Percentiles rank a stretch among this genome's conserved stretches.
Evolutionary conservation across 2,797 vertebrate genomes (phyloP).

Genomic region (Chelon labrosus): DNA sequence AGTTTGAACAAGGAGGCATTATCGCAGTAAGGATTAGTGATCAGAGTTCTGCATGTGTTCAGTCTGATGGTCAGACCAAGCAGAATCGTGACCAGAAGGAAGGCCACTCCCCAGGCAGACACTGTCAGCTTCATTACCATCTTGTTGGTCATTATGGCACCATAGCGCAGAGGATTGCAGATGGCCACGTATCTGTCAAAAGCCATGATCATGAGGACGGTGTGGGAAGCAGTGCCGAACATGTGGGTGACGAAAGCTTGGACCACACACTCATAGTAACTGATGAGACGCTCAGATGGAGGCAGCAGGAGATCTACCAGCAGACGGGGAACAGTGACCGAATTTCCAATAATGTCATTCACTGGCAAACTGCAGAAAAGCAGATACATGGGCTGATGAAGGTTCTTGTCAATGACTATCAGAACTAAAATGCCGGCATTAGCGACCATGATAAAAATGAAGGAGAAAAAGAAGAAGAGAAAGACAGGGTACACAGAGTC

Average conservation of each 20-base stretch:
- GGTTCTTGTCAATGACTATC: slow-evolving; percentile 55
- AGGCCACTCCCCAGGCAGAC: slow-evolving; percentile 28
- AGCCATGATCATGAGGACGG: slow-evolving; percentile 86
- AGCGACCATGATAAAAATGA: slow-evolving; percentile 2
- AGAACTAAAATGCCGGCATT: slow-evolving; percentile 58
- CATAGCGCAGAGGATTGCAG: slow-evolving; percentile 83
- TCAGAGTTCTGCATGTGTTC: slow-evolving; percentile 56
- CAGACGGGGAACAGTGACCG: slow-evolving; percentile 76
- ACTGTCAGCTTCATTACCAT: slow-evolving; percentile 60
- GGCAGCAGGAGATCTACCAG: slow-evolving; percentile 79
- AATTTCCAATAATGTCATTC: slow-evolving; percentile 80
- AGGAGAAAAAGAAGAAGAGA: slow-evolving; percentile 2
- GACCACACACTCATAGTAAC: slow-evolving; percentile 80
- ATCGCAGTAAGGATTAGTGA: slow-evolving; percentile 67
- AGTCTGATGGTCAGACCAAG: slow-evolving; percentile 53
- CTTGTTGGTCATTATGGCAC: slow-evolving; percentile 67
- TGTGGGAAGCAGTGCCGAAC: slow-evolving; percentile 80
- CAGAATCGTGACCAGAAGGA: slow-evolving; percentile 32
- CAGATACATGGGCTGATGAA: slow-evolving; percentile 87
- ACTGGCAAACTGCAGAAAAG: slow-evolving; percentile 85
- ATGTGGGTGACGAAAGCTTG: slow-evolving; percentile 87
- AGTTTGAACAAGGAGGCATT: slow-evolving; percentile 58
- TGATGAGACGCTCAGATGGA: slow-evolving; percentile 80
- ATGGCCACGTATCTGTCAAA: slow-evolving; percentile 87
- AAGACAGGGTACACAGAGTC: not conserved